A percentile compares a stretch with the other conserved stretches of the same genome.
Conservation (phyloP, 2,888 invertebrate species). For the Lamellibrachia columna region DNA sequence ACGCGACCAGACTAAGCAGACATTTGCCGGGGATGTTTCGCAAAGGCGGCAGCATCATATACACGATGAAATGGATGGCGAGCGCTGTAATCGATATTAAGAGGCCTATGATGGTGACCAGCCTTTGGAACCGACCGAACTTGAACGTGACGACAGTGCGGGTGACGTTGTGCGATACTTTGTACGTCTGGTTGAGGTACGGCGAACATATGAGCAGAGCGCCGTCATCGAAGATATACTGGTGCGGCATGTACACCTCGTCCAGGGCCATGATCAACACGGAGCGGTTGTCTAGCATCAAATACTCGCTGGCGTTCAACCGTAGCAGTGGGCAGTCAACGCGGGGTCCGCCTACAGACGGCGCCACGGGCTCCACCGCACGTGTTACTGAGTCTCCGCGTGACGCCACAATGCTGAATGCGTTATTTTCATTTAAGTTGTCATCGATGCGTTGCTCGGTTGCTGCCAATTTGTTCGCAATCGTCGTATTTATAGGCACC, state of each 20-base stretch:
- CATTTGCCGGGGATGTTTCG: slow-evolving; percentile 70
- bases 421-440: background rate
- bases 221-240: background rate
- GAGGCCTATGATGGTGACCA: slow-evolving; percentile 73
- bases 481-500: background rate
- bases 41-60: slow-evolving; percentile 67
- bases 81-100: slow-evolving; percentile 70
- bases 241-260: background rate
- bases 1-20: slow-evolving; percentile 68
- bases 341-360: background rate
- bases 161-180: background rate
- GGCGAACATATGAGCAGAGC: slow-evolving; percentile 13
- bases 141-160: slow-evolving; percentile 30
- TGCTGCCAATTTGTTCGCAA: background rate
- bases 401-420: background rate
- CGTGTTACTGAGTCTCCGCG: background rate
- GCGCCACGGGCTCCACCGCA: background rate
- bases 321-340: background rate
- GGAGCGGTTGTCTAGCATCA: slow-evolving; percentile 30
- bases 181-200: slow-evolving; percentile 21
- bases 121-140: slow-evolving; percentile 32
- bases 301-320: slow-evolving; percentile 30
- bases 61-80: slow-evolving; percentile 67
- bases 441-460: background rate
- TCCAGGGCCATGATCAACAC: background rate